Conservation (phyloP, 92 coral and sea anemone species). For the Phenganax stokvisi region DNA sequence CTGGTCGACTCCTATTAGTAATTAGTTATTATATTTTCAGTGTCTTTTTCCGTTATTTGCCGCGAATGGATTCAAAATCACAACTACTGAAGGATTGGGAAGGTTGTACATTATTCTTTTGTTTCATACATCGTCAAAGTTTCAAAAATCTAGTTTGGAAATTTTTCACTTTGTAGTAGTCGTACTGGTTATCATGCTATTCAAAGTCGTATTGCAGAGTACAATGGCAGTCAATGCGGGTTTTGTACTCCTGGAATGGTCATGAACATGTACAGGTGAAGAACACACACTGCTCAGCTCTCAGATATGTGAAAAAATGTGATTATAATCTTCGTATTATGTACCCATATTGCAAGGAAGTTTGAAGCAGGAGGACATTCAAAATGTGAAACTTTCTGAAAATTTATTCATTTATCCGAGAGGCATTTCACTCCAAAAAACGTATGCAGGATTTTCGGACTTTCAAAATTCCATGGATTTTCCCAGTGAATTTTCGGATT, state of each 20-base stretch:
- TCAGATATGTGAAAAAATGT: too few species aligned
- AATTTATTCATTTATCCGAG: too few species aligned
- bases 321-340: too few species aligned
- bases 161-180: constrained; percentile 32
- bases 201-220: constrained; percentile 62
- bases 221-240: constrained; percentile 77
- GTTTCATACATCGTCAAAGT: neutral
- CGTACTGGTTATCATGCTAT: constrained; percentile 56
- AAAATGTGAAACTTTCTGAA: too few species aligned
- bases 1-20: too few species aligned
- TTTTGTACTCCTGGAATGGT: constrained; percentile 78
- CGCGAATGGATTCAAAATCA: constrained; percentile 54
- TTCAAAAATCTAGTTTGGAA: neutral
- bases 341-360: too few species aligned
- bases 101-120: constrained; percentile 30
- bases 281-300: too few species aligned
- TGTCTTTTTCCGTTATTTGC: constrained; percentile 57
- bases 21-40: constrained; percentile 16
- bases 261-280: constrained; percentile 73
- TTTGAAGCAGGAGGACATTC: too few species aligned
- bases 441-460: too few species aligned
- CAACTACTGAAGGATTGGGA: constrained; percentile 60
- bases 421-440: too few species aligned
- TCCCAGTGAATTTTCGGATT: too few species aligned
- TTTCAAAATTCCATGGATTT: too few species aligned